Base-by-base conservation (phyloP, 2,888 invertebrate genomes). In the Imbricaverruca yamaguchii region DNA sequence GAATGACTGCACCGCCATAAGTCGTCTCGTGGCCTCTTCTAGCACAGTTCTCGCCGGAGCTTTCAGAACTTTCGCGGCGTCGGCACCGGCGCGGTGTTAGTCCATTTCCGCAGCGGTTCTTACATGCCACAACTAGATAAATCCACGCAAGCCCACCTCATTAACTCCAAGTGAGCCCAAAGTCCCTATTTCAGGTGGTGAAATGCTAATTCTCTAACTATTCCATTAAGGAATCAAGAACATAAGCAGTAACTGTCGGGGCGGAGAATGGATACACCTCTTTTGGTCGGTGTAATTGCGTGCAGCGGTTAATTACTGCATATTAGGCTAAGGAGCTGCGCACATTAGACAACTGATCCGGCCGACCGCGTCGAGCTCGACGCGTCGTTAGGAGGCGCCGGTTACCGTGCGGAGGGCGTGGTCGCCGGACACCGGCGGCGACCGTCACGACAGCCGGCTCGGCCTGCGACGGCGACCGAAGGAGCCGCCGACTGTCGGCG, bases 151-250 rank as follows among this genome's bases (percentile, higher is more conserved):
- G 74, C 53, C 39, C 74, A 15, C 74, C 74, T 74, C 53, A 74
- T 74, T 74, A 74, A 25, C 74, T 74, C 74, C 74, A 74, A 74
- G 74, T 74, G 74, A 74, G 53, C 74, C 74, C 74, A 74, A 74
- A 74, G 74, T 74, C 25, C 74, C 74, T 74, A 74, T 53, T 74
- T 53, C 74, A 74, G 74, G 74, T 74, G 74, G 74, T 25, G 74
- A 74, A 74, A 74, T 74, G 74, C 74, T 74, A 74, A 74, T 74
- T 74, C 74, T 12, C 74, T 53, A 74, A 74, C 74, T 74, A 74
- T 74, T 74, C 74, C 74, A 74, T 74, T 74, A 74, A 74, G 74
- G 74, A 74, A 74, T 74, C 74, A 74, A 74, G 74, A 74, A 39
- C 74, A 74, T 74, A 74, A 53, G 74, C 74, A 39, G 74, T 74